Conservation (phyloP, 2,113 vertebrate genomes). For the Condylura cristata region DNA sequence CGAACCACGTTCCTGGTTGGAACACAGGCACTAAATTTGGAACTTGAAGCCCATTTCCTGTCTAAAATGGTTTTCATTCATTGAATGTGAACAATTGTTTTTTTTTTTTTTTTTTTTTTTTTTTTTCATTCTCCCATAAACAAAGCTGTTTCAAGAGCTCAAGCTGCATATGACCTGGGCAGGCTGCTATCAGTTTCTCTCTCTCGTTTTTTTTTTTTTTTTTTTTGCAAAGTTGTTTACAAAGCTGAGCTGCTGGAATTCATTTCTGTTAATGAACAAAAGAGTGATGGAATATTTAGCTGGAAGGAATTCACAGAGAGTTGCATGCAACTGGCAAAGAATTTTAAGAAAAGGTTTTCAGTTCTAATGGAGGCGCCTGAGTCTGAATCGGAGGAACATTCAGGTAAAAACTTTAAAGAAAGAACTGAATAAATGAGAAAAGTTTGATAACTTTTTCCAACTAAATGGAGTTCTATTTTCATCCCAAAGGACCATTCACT, state of each 20-base stretch:
- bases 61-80: constrained; percentile 72
- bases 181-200: no score
- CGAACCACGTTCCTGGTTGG: constrained; percentile 57
- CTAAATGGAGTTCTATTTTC: constrained; percentile 2
- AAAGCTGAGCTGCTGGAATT: constrained; percentile 73
- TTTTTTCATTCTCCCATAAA: no score
- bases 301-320: constrained; percentile 71
- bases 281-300: constrained; percentile 70
- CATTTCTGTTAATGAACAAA: constrained; percentile 78
- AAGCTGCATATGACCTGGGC: no score
- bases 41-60: constrained; percentile 69
- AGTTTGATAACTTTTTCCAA: constrained; percentile 53
- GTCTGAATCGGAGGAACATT: not conserved
- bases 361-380: not conserved
- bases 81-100: constrained; percentile 34
- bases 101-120: constrained; percentile 75
- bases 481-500: not conserved
- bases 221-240: constrained; percentile 78
- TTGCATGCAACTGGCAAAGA: constrained; percentile 53
- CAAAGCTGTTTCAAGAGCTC: no score
- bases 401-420: constrained; percentile 57
- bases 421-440: constrained; percentile 11
- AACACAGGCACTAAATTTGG: constrained; percentile 57
- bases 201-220: no score
- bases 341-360: constrained; percentile 54